Evolutionary conservation across 2,113 vertebrate genomes (phyloP).

Genomic region (Neogobius melanostomus): DNA sequence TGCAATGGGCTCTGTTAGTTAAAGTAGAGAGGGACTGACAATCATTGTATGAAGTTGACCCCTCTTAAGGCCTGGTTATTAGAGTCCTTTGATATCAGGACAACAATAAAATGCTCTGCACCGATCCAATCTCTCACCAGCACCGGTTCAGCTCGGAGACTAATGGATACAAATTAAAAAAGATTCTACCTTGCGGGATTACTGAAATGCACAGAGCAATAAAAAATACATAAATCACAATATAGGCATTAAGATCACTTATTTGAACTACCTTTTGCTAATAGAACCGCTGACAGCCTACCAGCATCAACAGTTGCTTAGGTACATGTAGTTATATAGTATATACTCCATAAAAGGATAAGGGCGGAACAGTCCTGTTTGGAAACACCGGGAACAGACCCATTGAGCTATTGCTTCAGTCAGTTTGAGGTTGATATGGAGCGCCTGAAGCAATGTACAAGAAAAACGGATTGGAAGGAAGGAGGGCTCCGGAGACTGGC

Average conservation of each 20-base stretch:
- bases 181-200: conserved; percentile 74
- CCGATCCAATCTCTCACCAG: conserved; percentile 50
- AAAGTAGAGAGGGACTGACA: conserved; percentile 21
- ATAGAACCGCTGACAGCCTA: conserved; percentile 73
- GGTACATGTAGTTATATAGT: conserved; percentile 78
- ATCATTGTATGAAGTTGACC: conserved; percentile 38
- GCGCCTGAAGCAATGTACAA: conserved; percentile 52
- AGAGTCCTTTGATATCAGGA: conserved; percentile 60
- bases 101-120: conserved; percentile 31
- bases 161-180: conserved; percentile 67
- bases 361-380: conserved; percentile 69
- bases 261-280: conserved; percentile 71
- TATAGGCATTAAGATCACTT: conserved; percentile 77
- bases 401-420: conserved; percentile 57
- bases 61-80: conserved; percentile 54
- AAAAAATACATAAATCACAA: conserved; percentile 77
- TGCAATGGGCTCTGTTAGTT: conserved; percentile 27
- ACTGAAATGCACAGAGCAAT: conserved; percentile 78
- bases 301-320: conserved; percentile 69
- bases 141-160: conserved; percentile 73
- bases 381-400: conserved; percentile 59
- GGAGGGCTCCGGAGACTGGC: conserved; percentile 24
- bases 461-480: conserved; percentile 17
- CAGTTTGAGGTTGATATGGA: conserved; percentile 39
- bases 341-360: conserved; percentile 69